A percentile compares a stretch with the other conserved stretches of the same genome.
Conservation (phyloP, 2,113 vertebrate species). For the Apaloderma vittatum region DNA sequence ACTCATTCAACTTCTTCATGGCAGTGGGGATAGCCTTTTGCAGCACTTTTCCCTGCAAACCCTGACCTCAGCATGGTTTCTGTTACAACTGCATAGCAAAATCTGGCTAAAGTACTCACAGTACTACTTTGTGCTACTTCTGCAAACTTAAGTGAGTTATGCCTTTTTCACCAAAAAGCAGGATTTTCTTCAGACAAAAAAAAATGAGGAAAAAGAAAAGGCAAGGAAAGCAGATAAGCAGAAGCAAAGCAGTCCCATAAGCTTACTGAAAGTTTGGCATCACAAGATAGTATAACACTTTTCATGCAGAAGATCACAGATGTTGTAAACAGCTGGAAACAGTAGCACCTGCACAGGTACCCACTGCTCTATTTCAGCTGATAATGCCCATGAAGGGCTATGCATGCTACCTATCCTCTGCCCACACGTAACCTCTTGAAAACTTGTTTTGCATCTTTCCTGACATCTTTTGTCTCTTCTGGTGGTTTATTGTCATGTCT, state of each 20-base stretch:
- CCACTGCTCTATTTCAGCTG: not conserved
- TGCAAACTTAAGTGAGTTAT: not conserved
- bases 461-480: not conserved
- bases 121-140: not conserved
- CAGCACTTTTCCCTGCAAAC: not conserved
- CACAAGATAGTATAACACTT: not conserved
- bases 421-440: not conserved
- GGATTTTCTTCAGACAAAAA: not conserved
- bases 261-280: not conserved
- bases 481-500: not conserved
- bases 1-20: not conserved
- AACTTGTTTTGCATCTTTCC: not conserved
- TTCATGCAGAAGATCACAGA: not conserved
- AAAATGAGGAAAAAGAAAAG: not conserved
- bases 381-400: not conserved
- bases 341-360: not conserved
- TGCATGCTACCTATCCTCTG: not conserved
- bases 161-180: not conserved
- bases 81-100: not conserved
- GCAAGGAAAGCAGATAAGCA: not conserved
- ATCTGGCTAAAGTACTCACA: not conserved
- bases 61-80: not conserved
- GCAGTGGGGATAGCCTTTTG: not conserved
- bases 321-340: not conserved
- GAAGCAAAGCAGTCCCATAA: not conserved